Evolutionary conservation across 2,113 vertebrate species (phyloP).

Genomic region (Pelusios castaneus): DNA sequence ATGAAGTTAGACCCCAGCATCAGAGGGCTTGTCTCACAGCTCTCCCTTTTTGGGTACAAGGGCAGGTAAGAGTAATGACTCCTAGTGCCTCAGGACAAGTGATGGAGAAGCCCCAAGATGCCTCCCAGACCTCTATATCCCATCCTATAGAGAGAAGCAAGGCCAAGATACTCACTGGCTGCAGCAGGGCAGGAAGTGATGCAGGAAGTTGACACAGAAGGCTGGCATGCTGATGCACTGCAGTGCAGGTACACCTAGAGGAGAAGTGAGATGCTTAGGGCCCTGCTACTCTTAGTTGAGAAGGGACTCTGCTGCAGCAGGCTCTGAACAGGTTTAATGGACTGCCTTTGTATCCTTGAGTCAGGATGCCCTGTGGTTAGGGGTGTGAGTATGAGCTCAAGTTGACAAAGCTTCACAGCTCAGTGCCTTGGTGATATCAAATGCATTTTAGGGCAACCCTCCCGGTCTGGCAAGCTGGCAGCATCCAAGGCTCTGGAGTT

Average conservation of each 20-base stretch:
- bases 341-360: not conserved
- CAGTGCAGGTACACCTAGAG: conserved; percentile 73
- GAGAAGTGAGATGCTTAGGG: not conserved
- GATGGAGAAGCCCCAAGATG: not conserved
- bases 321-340: not conserved
- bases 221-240: conserved; percentile 60
- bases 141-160: not conserved
- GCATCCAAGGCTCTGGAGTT: no score
- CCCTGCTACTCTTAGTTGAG: not conserved
- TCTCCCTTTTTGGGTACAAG: no score
- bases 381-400: no score
- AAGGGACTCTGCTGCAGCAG: not conserved
- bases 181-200: not conserved
- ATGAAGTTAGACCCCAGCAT: not conserved
- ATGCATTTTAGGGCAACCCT: not conserved
- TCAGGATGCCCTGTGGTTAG: not conserved
- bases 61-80: not conserved
- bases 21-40: no score
- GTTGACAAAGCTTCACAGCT: not conserved
- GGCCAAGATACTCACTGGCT: conserved; percentile 33
- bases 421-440: not conserved
- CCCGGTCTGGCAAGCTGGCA: no score
- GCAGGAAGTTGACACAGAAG: not conserved
- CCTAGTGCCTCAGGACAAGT: not conserved
- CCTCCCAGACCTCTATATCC: not conserved